These are phyloP conservation scores for Helogale parvula DNA, from an alignment of 2,113 vertebrate genomes.

Conservation along the genomic window DNA sequence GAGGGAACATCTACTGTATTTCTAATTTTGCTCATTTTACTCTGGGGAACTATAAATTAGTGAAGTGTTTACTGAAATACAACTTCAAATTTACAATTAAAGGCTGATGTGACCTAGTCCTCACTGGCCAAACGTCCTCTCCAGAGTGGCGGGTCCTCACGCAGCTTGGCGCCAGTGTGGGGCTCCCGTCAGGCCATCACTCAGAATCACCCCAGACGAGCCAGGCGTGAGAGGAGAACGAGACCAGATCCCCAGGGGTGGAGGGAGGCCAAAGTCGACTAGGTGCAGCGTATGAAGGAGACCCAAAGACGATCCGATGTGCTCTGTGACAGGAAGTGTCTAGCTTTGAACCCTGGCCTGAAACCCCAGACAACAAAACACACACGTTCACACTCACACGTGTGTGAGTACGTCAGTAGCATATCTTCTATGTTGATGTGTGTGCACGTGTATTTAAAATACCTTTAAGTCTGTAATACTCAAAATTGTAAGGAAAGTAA, in stretches of 20 bases:
- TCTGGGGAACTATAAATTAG: conserved; percentile 39
- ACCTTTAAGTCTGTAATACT: neutral
- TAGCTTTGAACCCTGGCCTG: neutral
- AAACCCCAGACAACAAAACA: neutral
- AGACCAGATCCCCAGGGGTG: neutral
- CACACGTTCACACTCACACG: accelerated
- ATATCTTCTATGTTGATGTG: no score
- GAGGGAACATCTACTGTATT: conserved; percentile 63
- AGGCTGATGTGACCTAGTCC: neutral
- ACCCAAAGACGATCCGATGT: neutral
- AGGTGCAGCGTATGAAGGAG: neutral
- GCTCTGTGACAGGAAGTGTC: neutral
- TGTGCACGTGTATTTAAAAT: neutral
- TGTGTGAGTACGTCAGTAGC: neutral
- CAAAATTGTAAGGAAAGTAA: neutral
- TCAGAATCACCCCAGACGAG: neutral
- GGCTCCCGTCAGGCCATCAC: neutral
- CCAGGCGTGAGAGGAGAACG: neutral
- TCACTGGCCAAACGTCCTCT: neutral
- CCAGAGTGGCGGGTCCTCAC: neutral
- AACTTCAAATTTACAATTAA: conserved; percentile 43
- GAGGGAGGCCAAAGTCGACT: neutral
- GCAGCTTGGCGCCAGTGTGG: accelerated
- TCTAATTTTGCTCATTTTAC: conserved; percentile 32
- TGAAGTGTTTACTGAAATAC: conserved; percentile 38